Base-by-base conservation (phyloP, 2,888 invertebrate species). In the Drosophila longiperda region DNA sequence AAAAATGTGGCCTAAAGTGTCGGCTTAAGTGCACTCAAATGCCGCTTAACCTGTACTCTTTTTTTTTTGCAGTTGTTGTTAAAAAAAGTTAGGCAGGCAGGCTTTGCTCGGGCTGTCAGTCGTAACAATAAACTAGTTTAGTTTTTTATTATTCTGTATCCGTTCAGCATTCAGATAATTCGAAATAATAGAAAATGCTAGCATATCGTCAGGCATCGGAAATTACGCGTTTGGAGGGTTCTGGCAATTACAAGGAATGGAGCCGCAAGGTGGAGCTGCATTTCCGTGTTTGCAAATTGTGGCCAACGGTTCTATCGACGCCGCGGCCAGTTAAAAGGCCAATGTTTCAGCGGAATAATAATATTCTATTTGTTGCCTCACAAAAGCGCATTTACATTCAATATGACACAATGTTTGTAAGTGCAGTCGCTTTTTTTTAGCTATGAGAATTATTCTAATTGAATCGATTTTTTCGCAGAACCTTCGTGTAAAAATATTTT, bases 11-110 rank as follows among this genome's bases (percentile, higher is more conserved):
- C 58, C 48, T 49, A 45, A 45, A 79, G 34, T 61, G 65, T 61
- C 54, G 67, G 60, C 61, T 75, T 80, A 69, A 75, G 75, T 73
- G 71, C 79, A 55, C 65, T 66, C 62, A 73, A 73, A 78, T 73
- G 73, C 66, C 66, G 55, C 61, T 78, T 73, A 73, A 69, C 55
- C 54, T 67, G 70, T 66, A 20, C 29, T 29, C 29, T n/a, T 50
- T 2, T 23, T 7, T 11, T 33, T 53, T 53, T 6, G 34, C 26
- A 5, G 29, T 6, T 53, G 17, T 15, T 49, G 50, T 50, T 66
- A n/a, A 1, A 1, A 40, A 20, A 48, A 48, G 11, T 50, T 26
- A 17, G 26, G 4, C 33, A 48, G 60, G 15, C 62, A 50, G 63
- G 11, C 62, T 55, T 50, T 11, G 5, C 52, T 36, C 50, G 20